Base-by-base conservation (phyloP, 2,888 invertebrate species). In the Syrista parreyssii region DNA sequence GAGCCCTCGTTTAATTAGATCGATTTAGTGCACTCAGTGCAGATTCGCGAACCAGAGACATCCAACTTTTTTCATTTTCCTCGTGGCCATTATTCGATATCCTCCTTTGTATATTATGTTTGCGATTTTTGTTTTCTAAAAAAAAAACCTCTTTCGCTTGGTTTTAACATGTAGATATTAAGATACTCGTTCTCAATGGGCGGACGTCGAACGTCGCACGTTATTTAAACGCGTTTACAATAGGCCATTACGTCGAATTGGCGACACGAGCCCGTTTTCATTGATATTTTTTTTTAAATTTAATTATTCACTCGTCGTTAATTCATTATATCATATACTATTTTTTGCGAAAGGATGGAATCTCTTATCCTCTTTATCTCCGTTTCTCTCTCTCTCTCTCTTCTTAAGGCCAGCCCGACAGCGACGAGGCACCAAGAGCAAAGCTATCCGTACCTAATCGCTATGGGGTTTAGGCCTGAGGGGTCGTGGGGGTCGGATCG, bases 361-460 rank as follows among this genome's bases (percentile, higher is more conserved):
- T 40, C 40, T 40, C 40, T 6, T 40, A 15, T 55, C 23, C 55
- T 23, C 55, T 23, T 55, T 23, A 55, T 23, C 23, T 23, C 9
- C 1, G 1, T 55, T 55, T 55, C 55, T 55, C 23, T 55, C 55
- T 40, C 12, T 55, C 23, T 55, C 55, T 55, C 55, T 1, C 55
- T 55, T 23, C 55, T 55, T 55, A 23, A 15, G 55, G 55, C 55
- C 55, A 55, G 55, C 55, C 55, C 55, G 55, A 75, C 75, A 79
- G 31, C 80, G 82, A 75, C 71, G 79, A 75, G 73, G 32, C 75
- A 80, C 76, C 74, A 77, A 82, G 79, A 77, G 77, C 68, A 69
- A 73, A 74, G 78, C 79, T 75, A 40, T 82, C 75, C 74, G 78
- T 82, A 68, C 30, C 55, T 75, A 68, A 75, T 80, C 82, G 79